Evolutionary conservation across 2,888 invertebrate species (phyloP).

Genomic region (Dolichopus griseipennis): DNA sequence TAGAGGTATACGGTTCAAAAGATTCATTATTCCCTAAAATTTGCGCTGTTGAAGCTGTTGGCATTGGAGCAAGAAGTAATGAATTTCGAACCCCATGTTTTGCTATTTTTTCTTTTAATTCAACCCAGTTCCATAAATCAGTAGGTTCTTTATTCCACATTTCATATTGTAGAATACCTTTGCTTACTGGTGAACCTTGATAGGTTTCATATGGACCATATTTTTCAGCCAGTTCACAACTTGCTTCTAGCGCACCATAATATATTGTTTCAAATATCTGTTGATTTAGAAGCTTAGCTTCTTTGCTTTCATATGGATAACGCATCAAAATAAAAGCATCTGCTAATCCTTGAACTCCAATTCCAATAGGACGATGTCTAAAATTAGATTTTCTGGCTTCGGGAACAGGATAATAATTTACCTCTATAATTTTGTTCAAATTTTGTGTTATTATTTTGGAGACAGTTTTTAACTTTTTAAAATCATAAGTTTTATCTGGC

Average conservation of each 20-base stretch:
- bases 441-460: conserved; percentile 83
- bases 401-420: conserved; percentile 89
- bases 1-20: conserved; percentile 95
- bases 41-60: conserved; percentile 97
- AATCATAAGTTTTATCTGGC: conserved; percentile 72
- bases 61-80: conserved; percentile 92
- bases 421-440: conserved; percentile 93
- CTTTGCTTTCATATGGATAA: conserved; percentile 81
- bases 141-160: conserved; percentile 93
- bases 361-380: conserved; percentile 76
- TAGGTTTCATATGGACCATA: conserved; percentile 87
- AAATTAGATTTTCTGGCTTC: conserved; percentile 84
- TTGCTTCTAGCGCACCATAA: conserved; percentile 91
- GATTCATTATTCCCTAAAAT: conserved; percentile 98
- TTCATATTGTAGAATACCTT: conserved; percentile 92
- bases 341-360: conserved; percentile 95
- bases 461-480: conserved; percentile 73
- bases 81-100: conserved; percentile 89
- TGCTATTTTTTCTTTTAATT: conserved; percentile 73
- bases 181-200: conserved; percentile 82
- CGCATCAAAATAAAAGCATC: conserved; percentile 93
- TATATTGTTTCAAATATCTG: conserved; percentile 98
- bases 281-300: conserved; percentile 77
- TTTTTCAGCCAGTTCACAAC: conserved; percentile 83
- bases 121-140: conserved; percentile 81